Percentiles rank a stretch among this genome's conserved stretches.
Conservation (phyloP, 2,113 vertebrate genomes). For the Oxyura jamaicensis region DNA sequence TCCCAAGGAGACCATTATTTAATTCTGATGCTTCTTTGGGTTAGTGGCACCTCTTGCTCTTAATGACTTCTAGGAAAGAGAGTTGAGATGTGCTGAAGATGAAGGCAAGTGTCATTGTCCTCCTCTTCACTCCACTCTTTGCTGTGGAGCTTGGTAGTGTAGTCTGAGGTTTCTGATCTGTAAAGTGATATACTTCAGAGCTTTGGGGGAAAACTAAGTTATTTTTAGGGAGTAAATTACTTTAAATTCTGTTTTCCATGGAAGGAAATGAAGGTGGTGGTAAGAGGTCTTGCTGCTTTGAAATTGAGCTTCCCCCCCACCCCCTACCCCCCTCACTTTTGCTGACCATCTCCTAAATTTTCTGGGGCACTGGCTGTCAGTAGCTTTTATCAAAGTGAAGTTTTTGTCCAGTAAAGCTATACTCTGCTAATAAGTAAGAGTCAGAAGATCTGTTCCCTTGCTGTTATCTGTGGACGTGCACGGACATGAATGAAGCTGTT, state of each 20-base stretch:
- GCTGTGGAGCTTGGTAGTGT: background rate
- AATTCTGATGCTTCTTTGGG: background rate
- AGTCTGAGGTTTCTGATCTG: background rate
- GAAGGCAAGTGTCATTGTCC: background rate
- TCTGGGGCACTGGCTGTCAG: background rate
- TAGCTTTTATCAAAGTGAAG: background rate
- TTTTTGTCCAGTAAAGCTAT: background rate
- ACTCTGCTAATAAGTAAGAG: background rate
- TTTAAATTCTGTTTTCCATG: background rate
- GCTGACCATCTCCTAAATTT: background rate
- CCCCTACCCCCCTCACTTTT: background rate
- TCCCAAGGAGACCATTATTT: background rate
- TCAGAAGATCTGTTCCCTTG: background rate
- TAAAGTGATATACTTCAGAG: background rate
- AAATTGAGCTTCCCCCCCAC: background rate
- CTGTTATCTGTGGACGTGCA: background rate
- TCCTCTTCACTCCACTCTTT: background rate
- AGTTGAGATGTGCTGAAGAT: background rate
- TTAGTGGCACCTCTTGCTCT: background rate
- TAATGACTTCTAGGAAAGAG: background rate
- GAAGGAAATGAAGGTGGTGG: background rate
- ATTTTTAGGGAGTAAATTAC: background rate
- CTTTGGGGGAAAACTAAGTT: background rate
- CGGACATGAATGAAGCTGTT: background rate
- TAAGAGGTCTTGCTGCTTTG: background rate